phyloP scores from a whole-genome alignment of 2,888 invertebrate species.

The Beris morrisii region DNA sequence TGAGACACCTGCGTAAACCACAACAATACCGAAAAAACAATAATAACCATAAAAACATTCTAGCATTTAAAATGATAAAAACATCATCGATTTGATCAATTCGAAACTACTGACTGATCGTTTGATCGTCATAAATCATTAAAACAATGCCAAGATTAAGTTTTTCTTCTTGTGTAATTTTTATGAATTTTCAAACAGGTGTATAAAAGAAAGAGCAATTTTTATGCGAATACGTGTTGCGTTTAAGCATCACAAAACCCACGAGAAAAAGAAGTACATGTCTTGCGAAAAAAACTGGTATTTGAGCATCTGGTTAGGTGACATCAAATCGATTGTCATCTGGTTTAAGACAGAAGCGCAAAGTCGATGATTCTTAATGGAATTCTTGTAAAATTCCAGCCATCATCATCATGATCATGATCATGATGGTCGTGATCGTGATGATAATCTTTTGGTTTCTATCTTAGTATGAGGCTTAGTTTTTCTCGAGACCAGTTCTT shows the following conservation, averaged over 20 bases:
- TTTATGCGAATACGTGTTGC: slow-evolving; percentile 19
- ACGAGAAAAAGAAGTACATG: too few species aligned
- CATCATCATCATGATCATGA: slow-evolving; percentile 27
- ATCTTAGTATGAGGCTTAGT: background rate
- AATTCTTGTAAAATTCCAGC: slow-evolving; percentile 32
- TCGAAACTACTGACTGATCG: too few species aligned
- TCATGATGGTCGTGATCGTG: slow-evolving; percentile 12
- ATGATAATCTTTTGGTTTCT: slow-evolving; percentile 16
- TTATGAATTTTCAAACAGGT: too few species aligned
- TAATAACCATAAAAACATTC: too few species aligned
- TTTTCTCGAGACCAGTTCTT: too few species aligned
- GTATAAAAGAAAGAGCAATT: background rate
- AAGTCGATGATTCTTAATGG: slow-evolving; percentile 27
- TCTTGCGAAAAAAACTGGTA: slow-evolving; percentile 11
- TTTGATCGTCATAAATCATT: too few species aligned
- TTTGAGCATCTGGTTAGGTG: slow-evolving; percentile 29
- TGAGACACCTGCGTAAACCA: too few species aligned
- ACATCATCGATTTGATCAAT: too few species aligned
- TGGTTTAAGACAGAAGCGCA: slow-evolving; percentile 10
- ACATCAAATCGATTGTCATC: slow-evolving; percentile 24
- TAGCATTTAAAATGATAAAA: too few species aligned
- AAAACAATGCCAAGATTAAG: too few species aligned
- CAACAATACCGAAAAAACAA: too few species aligned
- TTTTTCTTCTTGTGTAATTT: too few species aligned
- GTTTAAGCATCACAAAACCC: slow-evolving; percentile 7